Evolutionary conservation across 2,113 vertebrate species (phyloP), one percentile per base, ranked within the genome.

Genomic region (Datnioides undecimradiatus): DNA sequence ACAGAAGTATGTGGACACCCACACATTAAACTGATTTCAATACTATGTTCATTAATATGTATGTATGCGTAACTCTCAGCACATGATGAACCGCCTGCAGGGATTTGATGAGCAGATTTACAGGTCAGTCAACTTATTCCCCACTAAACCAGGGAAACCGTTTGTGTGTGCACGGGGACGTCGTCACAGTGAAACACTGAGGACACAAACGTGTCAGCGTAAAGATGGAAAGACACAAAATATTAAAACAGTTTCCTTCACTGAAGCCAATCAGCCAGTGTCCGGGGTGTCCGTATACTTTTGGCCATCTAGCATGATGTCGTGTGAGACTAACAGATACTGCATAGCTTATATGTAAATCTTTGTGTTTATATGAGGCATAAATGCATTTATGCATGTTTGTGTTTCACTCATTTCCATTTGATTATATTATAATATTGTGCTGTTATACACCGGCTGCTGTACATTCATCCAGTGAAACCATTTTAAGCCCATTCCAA

Each of bases 341-440:
- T 27, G 13, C 27, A 45, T 54, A 21, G 16, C 31, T 77, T 4
- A 33, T n/a, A 76, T 62, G 75, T 54, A 66, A 25, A 57, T 57
- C 14, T 6, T 8, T 54, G 4, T 34, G 8, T 21, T 13, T 45
- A 36, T 8, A 25, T 75, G n/a, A n/a, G n/a, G 54, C 34, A 60
- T n/a, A 12, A 16, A 79, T 79, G 19, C 58, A 71, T 45, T 63
- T 11, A 64, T 72, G 17, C 29, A 38, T 62, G 55, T 69, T 69
- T 40, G 8, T 16, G 27, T 43, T 41, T 49, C 17, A 63, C 8
- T 5, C 0, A 6, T 48, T 38, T 29, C 55, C 25, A n/a, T 38
- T 40, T 11, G 16, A 27, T 11, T 51, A 68, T 12, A 34, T 34
- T 21, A 8, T 34, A 25, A 25, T 57, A n/a, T 11, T n/a, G n/a